Evolutionary conservation across 2,797 vertebrate species (phyloP).

Genomic region (Malurus splendens): DNA sequence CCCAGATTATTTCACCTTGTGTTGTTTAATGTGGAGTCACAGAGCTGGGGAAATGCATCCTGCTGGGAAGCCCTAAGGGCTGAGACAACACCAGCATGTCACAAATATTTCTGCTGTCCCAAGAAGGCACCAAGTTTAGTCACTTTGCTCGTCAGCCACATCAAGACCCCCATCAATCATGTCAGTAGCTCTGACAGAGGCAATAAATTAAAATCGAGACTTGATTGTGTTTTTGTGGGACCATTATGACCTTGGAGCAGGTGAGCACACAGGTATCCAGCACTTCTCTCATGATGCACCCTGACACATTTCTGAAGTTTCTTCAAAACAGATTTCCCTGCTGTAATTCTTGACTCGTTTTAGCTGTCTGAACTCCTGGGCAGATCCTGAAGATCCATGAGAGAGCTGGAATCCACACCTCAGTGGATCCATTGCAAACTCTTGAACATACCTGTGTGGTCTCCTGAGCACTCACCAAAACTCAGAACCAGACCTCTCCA

Average conservation of each 20-base stretch:
- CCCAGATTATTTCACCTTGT: not conserved
- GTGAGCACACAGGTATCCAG: not conserved
- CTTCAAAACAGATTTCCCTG: not conserved
- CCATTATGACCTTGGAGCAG: fast-evolving
- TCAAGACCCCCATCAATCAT: not conserved
- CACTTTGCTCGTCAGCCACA: fast-evolving
- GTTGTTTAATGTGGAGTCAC: not conserved
- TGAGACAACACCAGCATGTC: not conserved
- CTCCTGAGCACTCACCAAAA: not conserved
- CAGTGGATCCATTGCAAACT: not conserved
- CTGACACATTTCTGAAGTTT: not conserved
- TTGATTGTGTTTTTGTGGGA: not conserved
- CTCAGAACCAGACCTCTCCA: not conserved
- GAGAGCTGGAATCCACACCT: not conserved
- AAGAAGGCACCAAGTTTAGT: not conserved
- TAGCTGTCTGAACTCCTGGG: not conserved
- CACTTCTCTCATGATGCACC: not conserved
- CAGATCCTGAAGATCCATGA: fast-evolving
- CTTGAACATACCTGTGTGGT: not conserved
- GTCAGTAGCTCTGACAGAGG: not conserved
- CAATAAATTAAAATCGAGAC: not conserved
- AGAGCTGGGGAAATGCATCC: not conserved
- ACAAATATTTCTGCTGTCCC: not conserved
- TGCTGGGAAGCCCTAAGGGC: not conserved
- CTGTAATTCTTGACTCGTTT: not conserved